Evolutionary conservation across 2,888 invertebrate species (phyloP), one percentile per base, ranked within the genome.

Genomic region (Macaria notata): DNA sequence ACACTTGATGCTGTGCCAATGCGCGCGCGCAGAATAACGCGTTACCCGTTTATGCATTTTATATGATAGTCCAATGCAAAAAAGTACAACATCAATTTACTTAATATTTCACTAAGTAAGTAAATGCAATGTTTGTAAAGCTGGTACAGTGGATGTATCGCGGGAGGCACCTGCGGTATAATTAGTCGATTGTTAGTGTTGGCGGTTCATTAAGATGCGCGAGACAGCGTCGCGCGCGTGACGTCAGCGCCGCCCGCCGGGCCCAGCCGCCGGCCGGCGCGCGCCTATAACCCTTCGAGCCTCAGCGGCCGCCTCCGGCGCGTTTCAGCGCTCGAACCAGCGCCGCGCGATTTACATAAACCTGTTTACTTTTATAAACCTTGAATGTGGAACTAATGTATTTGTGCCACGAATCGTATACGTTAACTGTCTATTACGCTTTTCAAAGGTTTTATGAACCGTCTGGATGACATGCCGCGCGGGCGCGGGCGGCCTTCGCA

Each of bases 1-100:
- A 61, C 65, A 70, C 76, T 87, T 88, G 87, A 85, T 70, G 73
- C 69, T 60, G 72, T 82, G 88, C 88, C 88, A 88, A 86, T 79
- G 45, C 73, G 71, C 75, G 66, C 70, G 64, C 72, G 73, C 75
- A 76, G 78, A 81, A 68, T 61, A 65, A 65, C 61, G 64, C 59
- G 59, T 58, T 56, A 46, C 46, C 61, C 66, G 56, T 65, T 72
- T 66, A 62, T 71, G 68, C 64, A 64, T 70, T 70, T 64, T 62
- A 33, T 6, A 30, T n/a, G 41, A 4, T 4, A 41, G 9, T 6
- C 19, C 50, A 48, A 59, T 46, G 41, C 52, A 56, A 57, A 64
- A 63, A 63, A 39, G 51, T 36, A 36, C 4, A 36, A 36, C 5
- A 36, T 6, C 4, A 36, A 3, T 36, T 7, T 36, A 4, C 33